phyloP scores from a whole-genome alignment of 23 tunicate genomes.

The Oikopleura albicans region DNA sequence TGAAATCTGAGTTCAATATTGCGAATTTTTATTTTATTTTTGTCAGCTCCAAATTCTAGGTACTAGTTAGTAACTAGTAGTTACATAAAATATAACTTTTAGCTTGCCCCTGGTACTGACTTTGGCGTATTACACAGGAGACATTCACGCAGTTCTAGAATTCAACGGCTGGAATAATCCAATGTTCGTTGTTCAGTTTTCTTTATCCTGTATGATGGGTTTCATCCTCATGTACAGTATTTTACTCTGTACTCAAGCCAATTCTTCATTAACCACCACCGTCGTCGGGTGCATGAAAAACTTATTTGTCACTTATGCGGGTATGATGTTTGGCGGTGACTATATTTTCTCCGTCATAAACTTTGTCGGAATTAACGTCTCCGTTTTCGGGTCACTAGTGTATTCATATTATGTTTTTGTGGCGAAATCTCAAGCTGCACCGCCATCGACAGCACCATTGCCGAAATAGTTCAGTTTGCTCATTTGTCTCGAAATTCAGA shows the following conservation, averaged over 20 bases:
- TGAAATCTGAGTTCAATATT: too few species aligned
- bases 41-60: too few species aligned
- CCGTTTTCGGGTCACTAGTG: conserved; percentile 34
- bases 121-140: conserved; percentile 34
- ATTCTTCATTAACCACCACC: conserved; percentile 77
- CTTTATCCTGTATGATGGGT: conserved; percentile 70
- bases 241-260: conserved; percentile 60
- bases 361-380: conserved; percentile 71
- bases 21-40: too few species aligned
- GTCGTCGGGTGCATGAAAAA: conserved; percentile 96
- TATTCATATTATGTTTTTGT: conserved; percentile 34
- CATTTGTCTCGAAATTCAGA: too few species aligned
- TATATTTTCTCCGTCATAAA: conserved; percentile 70
- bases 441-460: too few species aligned
- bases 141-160: conserved; percentile 23
- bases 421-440: background rate
- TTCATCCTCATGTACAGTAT: conserved; percentile 61
- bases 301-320: conserved; percentile 60
- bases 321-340: conserved; percentile 95
- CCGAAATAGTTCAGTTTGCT: too few species aligned
- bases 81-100: too few species aligned
- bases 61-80: too few species aligned
- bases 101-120: conserved; percentile 20
- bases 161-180: conserved; percentile 40
- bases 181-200: conserved; percentile 37